Base-by-base conservation (phyloP, 2,888 invertebrate species). In the Euphydryas editha region DNA sequence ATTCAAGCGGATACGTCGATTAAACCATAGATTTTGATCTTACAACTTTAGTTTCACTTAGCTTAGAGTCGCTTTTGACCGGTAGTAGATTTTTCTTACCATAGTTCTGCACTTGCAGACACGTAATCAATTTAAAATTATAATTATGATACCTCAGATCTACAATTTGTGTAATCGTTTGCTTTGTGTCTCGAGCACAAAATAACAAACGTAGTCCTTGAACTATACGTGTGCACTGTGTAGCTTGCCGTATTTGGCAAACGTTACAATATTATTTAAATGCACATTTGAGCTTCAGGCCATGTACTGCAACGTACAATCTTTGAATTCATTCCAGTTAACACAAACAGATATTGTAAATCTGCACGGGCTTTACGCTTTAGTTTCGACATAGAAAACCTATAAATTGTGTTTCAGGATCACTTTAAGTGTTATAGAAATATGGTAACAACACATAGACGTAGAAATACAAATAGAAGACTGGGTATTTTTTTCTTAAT, bases 181-280 rank as follows among this genome's bases (percentile, higher is more conserved):
- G 74, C 80, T 84, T 85, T 85, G 84, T 83, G 80, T 76, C 78
- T 80, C 84, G 79, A 68, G 67, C 72, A 72, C 79, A 66, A 63
- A 69, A 85, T 82, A 80, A 84, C 77, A 80, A 80, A 81, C 77
- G 70, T 73, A 80, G 84, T 85, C 90, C 90, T 90, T 90, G 91
- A 90, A 88, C 90, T 90, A 87, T 90, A 86, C 76, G 44, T 49
- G 18, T 65, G 61, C 68, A 80, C 81, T 77, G 76, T n/a, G n/a
- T n/a, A n/a, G 75, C 62, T 56, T 61, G 63, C 51, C 70, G 72
- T 78, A 79, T 90, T 88, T 89, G 84, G 84, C 80, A 88, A 89
- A 70, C 55, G 59, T 30, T 70, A 61, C 62, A 80, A 81, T 82
- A 83, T 87, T 83, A 85, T 80, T 78, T 74, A 79, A 82, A 84